Base-by-base conservation (phyloP, 2,113 vertebrate species). In the Semicossyphus pulcher region DNA sequence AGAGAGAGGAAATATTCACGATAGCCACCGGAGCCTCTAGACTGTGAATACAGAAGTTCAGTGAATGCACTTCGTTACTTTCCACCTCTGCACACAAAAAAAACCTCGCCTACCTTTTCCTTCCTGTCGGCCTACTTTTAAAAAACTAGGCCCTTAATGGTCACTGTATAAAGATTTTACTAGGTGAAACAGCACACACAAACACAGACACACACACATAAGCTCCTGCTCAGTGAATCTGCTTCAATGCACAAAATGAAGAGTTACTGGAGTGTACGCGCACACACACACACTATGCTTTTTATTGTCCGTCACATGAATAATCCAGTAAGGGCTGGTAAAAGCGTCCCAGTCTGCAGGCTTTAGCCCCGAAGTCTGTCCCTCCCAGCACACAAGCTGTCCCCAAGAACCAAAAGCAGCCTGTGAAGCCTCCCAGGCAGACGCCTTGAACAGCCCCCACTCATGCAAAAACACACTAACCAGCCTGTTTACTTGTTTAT, bases 371-470 rank as follows among this genome's bases (percentile, higher is more conserved):
- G 25, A 51, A 61, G 56, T 64, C 65, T 20, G 52, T 48, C 21
- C 51, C 69, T 45, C 47, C 29, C 49, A 64, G 78, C 60, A 26
- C 61, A 72, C 86, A 84, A 76, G 68, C 86, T 78, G 81, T 74
- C 47, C 52, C 0, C 1, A 51, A 62, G 60, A 72, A 59, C 44
- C 39, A 59, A 29, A 28, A 5, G 11, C 76, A 52, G 58, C 78
- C 61, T 66, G 53, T 8, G 23, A 48, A 57, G 58, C 52, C 67
- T 65, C 54, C 9, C 61, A 39, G n/a, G 51, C 49, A 63, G 54
- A 51, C 23, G 3, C 36, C 72, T 25, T n/a, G 15, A 25, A 18
- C 20, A 0, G 53, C 36, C 32, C 12, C 18, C 4, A 28, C 44
- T 23, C 29, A 2, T 39, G 37, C 14, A 21, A 32, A 56, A 32